Percentiles rank a stretch among this genome's conserved stretches.
Evolutionary conservation across 2,113 vertebrate genomes (phyloP).

Genomic region (Pantherophis guttatus): DNA sequence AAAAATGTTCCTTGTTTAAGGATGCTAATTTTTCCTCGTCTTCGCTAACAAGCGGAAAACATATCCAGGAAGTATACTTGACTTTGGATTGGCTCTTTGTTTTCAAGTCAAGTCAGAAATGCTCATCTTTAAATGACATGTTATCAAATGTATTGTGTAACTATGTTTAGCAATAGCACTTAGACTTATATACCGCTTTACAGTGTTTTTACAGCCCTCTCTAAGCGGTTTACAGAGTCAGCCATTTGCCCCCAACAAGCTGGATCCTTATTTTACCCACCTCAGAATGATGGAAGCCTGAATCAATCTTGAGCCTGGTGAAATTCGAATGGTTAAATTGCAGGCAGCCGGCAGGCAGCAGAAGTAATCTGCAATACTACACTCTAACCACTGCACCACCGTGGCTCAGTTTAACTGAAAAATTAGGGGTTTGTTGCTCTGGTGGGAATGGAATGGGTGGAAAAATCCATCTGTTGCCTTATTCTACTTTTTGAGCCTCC

Average conservation of each 20-base stretch:
- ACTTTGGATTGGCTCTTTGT: conserved; percentile 44
- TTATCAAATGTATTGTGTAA: not conserved
- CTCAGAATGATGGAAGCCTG: no score
- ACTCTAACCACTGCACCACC: no score
- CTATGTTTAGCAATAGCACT: not conserved
- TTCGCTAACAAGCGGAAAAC: conserved; percentile 45
- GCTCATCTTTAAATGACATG: conserved; percentile 34
- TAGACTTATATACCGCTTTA: no score
- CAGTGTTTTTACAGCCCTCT: no score
- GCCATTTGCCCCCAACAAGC: no score
- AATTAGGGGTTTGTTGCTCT: not conserved
- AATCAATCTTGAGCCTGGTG: no score
- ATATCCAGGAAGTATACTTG: conserved; percentile 46
- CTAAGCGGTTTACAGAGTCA: no score
- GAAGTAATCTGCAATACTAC: no score
- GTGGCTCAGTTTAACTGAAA: not conserved
- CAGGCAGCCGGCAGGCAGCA: no score
- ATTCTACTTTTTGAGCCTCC: not conserved
- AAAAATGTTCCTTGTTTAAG: not conserved
- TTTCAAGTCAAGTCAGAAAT: conserved; percentile 47
- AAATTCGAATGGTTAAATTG: no score
- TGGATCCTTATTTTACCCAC: no score
- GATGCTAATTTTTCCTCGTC: conserved; percentile 43
- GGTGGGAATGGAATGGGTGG: not conserved
- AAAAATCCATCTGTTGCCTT: not conserved